Evolutionary conservation across 2,888 invertebrate genomes (phyloP).

Genomic region (Dynastes tityus): DNA sequence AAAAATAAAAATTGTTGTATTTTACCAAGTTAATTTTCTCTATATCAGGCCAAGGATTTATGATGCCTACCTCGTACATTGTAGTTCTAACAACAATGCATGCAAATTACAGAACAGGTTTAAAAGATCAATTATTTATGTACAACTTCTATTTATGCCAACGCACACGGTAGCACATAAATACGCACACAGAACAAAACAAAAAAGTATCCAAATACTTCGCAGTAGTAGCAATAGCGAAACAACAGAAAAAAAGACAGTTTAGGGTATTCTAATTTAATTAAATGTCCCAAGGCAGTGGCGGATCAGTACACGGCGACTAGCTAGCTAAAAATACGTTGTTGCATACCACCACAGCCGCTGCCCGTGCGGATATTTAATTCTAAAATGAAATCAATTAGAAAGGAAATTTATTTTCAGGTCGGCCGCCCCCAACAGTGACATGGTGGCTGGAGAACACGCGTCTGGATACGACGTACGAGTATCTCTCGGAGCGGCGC

Average conservation of each 20-base stretch:
- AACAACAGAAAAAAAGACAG: background rate
- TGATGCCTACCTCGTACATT: too few species aligned
- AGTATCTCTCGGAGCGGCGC: conserved; percentile 77
- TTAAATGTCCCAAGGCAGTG: background rate
- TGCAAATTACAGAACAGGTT: background rate
- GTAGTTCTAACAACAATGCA: too few species aligned
- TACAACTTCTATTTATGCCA: too few species aligned
- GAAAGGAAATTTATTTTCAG: conserved; percentile 68
- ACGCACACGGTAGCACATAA: background rate
- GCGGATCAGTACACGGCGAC: background rate
- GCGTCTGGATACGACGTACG: conserved; percentile 79
- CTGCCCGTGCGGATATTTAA: conserved; percentile 17
- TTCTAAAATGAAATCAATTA: conserved; percentile 41
- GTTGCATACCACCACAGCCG: background rate
- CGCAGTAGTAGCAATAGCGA: background rate
- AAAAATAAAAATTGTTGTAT: too few species aligned
- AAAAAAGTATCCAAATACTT: background rate
- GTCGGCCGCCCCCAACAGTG: conserved; percentile 81
- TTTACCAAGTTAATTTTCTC: too few species aligned
- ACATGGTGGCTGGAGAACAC: conserved; percentile 85
- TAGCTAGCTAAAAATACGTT: too few species aligned
- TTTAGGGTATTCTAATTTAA: conserved; percentile 14
- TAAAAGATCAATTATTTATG: background rate
- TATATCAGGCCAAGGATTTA: too few species aligned
- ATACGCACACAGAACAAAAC: background rate